phyloP scores from a whole-genome alignment of 2,113 vertebrate species.

The Synchiropus splendidus region DNA sequence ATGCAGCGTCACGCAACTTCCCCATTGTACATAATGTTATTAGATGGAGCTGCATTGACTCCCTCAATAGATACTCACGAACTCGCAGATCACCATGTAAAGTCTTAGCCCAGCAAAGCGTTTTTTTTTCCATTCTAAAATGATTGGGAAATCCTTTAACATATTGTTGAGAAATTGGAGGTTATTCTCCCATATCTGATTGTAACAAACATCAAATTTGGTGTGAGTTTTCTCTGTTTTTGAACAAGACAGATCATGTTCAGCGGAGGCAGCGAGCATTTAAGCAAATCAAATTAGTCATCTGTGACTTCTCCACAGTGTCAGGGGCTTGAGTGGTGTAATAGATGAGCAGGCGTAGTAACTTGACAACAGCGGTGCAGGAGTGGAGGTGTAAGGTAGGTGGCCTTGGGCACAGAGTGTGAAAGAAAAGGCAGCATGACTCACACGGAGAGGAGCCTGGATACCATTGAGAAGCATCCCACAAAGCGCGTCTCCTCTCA shows the following conservation, averaged over 20 bases:
- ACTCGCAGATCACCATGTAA: too few species aligned
- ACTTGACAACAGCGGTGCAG: slow-evolving; percentile 21
- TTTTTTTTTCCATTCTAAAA: too few species aligned
- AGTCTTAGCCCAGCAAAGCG: too few species aligned
- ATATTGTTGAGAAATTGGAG: too few species aligned
- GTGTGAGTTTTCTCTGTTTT: too few species aligned
- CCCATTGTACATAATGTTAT: too few species aligned
- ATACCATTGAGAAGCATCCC: slow-evolving; percentile 39
- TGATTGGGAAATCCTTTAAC: too few species aligned
- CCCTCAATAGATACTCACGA: too few species aligned
- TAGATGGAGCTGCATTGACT: too few species aligned
- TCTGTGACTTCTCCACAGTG: slow-evolving; percentile 24
- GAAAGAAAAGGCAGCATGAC: slow-evolving; percentile 49
- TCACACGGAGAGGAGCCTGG: slow-evolving; percentile 37
- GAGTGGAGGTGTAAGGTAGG: slow-evolving; percentile 52
- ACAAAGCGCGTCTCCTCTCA: slow-evolving; percentile 29
- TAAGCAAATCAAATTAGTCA: slow-evolving; percentile 21
- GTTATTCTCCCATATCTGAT: too few species aligned
- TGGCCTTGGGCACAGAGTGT: slow-evolving; percentile 40
- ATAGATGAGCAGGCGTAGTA: slow-evolving; percentile 40
- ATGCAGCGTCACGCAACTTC: too few species aligned
- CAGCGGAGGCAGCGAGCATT: slow-evolving; percentile 7
- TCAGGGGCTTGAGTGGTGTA: slow-evolving; percentile 27
- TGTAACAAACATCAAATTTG: too few species aligned
- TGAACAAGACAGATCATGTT: slow-evolving; percentile 13